Evolutionary conservation across 2,888 invertebrate species (phyloP), one percentile per base, ranked within the genome.

Genomic region (Fragum sueziense): DNA sequence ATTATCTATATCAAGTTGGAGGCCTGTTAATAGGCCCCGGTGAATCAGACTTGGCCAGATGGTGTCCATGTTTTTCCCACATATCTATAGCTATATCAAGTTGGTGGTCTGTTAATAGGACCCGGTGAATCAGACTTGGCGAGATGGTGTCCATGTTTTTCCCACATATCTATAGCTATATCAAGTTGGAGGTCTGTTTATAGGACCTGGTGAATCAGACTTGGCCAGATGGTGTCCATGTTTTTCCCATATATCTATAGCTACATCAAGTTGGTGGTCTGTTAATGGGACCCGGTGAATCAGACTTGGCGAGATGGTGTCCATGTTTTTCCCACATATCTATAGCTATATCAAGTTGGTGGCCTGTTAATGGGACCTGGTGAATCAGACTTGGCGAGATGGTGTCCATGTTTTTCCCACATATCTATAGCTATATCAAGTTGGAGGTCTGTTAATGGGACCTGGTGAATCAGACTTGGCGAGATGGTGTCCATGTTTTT

Each of bases 311-410:
- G 0, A 89, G 78, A 71, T 90, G 89, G 54, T 86, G 80, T 41
- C 97, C 97, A 92, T 96, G 96, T 91, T 96, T 96, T 91, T 97
- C 97, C 96, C 97, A 97, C 86, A 96, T 94, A 89, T 97, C 97
- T 7, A 97, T 96, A 0, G 97, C 96, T 93, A 97, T 97, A 90
- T 47, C 79, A 85, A 17, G 80, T 77, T 11, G 86, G 88, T 14
- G 84, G 77, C 67, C 82, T 76, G 34, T 85, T 86, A 14, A 80
- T 65, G 14, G 83, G 85, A 34, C 79, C 79, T 3, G 88, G 90
- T 22, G 87, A 89, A 67, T 88, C 89, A 17, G 88, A 88, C 70
- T 89, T 88, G 17, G 84, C 77, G 0, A 89, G 78, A 71, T 90
- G 89, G 54, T 86, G 80, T 41, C 97, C 97, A 92, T 96, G 96